phyloP scores from a whole-genome alignment of 2,888 invertebrate genomes.

The Leptothorax acervorum region DNA sequence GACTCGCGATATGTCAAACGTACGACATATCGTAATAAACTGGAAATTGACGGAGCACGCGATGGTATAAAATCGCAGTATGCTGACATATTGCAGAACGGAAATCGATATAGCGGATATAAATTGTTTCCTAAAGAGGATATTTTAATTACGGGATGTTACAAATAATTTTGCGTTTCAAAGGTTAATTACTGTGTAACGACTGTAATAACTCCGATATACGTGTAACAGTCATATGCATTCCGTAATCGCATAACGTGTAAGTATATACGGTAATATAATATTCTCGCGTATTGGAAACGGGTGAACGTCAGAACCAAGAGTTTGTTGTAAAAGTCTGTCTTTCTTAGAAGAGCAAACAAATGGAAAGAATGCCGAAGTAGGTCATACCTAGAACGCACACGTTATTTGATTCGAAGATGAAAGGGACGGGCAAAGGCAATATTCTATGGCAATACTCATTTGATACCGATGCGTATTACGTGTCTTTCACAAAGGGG shows the following conservation, averaged over 20 bases:
- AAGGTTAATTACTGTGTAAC: not conserved
- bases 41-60: not conserved
- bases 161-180: not conserved
- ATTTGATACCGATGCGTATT: constrained; percentile 23
- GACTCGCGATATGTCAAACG: constrained; percentile 2
- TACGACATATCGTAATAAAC: not conserved
- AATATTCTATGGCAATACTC: constrained; percentile 8
- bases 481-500: not conserved
- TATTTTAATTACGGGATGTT: constrained; percentile 10
- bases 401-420: constrained; percentile 41
- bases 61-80: constrained; percentile 28
- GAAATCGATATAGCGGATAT: constrained; percentile 31
- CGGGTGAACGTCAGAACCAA: not conserved
- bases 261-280: not conserved
- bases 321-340: constrained; percentile 28
- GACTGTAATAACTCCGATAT: not conserved
- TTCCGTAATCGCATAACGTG: not conserved
- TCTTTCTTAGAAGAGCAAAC: constrained; percentile 6
- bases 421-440: constrained; percentile 1
- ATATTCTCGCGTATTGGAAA: not conserved
- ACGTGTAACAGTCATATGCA: not conserved
- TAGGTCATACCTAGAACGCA: constrained; percentile 29
- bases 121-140: constrained; percentile 44
- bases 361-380: constrained; percentile 22
- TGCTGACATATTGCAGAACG: not conserved